Evolutionary conservation across 1,140 invertebrate species (phyloP).

Genomic region (Micrasema longulum): DNA sequence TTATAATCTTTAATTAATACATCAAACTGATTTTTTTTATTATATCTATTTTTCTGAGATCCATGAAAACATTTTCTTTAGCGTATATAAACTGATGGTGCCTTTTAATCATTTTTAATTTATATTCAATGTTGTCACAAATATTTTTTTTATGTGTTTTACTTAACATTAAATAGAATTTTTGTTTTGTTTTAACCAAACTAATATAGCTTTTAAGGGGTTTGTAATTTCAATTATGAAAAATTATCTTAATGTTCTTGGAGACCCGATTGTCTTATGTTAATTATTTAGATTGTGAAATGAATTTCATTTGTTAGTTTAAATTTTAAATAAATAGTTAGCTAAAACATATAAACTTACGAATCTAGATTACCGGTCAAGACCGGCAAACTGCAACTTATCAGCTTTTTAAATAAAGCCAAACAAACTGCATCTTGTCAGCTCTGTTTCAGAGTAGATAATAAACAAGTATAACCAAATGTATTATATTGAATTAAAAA

Average conservation of each 20-base stretch:
- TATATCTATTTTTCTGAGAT: too few relatives aligned
- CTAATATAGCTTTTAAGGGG: background rate
- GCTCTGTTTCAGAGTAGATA: background rate
- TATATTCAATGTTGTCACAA: too few relatives aligned
- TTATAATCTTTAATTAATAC: too few relatives aligned
- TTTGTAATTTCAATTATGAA: background rate
- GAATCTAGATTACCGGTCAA: background rate
- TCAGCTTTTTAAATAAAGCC: background rate
- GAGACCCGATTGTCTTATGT: slow-evolving; percentile 50
- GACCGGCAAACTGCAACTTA: too few relatives aligned
- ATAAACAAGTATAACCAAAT: too few relatives aligned
- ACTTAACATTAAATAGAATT: background rate
- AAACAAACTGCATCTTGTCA: background rate
- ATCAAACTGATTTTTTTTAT: too few relatives aligned
- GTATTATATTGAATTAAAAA: too few relatives aligned
- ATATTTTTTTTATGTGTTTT: background rate
- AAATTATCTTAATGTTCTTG: slow-evolving; percentile 37
- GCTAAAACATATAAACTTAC: background rate
- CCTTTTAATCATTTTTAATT: too few relatives aligned
- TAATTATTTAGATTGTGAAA: slow-evolving; percentile 6
- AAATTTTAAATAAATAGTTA: background rate
- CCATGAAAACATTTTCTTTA: too few relatives aligned
- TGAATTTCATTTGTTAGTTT: background rate
- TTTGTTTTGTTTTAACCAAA: background rate
- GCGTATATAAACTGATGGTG: too few relatives aligned